Evolutionary conservation across 2,113 vertebrate genomes (phyloP).

Genomic region (Notothenia coriiceps): DNA sequence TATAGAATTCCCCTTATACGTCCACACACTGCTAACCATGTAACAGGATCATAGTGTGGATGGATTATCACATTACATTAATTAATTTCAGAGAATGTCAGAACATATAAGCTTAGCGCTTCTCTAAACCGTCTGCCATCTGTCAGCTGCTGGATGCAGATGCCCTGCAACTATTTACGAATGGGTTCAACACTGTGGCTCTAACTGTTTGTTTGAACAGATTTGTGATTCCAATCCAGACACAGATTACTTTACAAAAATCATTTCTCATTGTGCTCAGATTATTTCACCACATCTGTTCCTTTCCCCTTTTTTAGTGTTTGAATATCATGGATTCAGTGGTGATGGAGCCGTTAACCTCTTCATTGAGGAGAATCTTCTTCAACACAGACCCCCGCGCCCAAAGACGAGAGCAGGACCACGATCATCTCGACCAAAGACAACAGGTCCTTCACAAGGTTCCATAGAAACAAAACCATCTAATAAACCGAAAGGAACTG

Average conservation of each 20-base stretch:
- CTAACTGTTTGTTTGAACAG: neutral
- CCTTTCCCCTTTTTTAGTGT: conserved; percentile 59
- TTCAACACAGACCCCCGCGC: conserved; percentile 82
- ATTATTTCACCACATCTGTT: conserved; percentile 4
- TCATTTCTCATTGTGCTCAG: neutral
- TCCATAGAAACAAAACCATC: conserved; percentile 31
- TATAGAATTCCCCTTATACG: neutral
- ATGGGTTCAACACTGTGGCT: neutral
- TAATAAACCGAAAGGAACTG: conserved; percentile 22
- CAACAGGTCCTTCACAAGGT: neutral
- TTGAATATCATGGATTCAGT: conserved; percentile 91
- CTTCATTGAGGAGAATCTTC: conserved; percentile 92
- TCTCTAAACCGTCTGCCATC: neutral
- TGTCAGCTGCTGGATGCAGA: neutral
- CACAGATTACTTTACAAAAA: neutral
- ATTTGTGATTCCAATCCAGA: neutral
- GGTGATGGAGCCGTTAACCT: conserved; percentile 88
- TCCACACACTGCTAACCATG: neutral
- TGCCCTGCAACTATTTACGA: neutral
- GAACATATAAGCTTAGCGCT: neutral
- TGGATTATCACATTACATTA: conserved; percentile 2
- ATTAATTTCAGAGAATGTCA: neutral
- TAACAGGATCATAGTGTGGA: neutral
- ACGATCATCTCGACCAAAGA: conserved; percentile 41
- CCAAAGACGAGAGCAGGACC: conserved; percentile 65